Conservation (phyloP, 2,888 invertebrate genomes). For the Shargacucullia verbasci region DNA sequence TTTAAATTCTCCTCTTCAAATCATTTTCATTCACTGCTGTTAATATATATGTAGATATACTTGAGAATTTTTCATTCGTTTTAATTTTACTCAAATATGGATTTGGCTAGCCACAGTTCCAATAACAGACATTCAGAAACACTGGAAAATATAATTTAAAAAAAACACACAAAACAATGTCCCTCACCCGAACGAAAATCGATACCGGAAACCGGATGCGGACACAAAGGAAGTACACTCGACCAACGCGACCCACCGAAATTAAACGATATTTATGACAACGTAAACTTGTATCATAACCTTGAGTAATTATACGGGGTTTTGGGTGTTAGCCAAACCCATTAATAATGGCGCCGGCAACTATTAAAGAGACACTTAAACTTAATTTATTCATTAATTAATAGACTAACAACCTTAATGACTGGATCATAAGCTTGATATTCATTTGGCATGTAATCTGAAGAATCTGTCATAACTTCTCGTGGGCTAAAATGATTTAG, state of each 20-base stretch:
- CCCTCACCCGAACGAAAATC: neutral
- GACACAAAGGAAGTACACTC: conserved; percentile 21
- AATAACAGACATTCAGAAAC: too few species aligned
- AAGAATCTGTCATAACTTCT: conserved; percentile 22
- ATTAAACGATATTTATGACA: conserved; percentile 54
- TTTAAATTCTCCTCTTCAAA: too few species aligned
- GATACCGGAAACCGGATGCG: conserved; percentile 10
- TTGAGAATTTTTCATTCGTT: too few species aligned
- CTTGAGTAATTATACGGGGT: conserved; percentile 57
- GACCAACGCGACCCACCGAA: conserved; percentile 19
- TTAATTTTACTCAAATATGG: too few species aligned
- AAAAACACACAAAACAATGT: conserved; percentile 1
- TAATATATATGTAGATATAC: too few species aligned
- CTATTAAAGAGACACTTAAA: conserved; percentile 62
- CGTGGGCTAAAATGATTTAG: neutral
- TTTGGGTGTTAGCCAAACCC: conserved; percentile 63
- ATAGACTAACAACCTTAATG: conserved; percentile 54
- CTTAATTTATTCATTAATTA: conserved; percentile 61
- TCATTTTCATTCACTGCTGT: too few species aligned
- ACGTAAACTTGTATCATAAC: conserved; percentile 51
- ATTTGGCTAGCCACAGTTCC: too few species aligned
- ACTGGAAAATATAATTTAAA: neutral
- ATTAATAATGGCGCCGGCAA: conserved; percentile 59
- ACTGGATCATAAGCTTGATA: conserved; percentile 48
- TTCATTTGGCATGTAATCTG: conserved; percentile 47